phyloP scores from a whole-genome alignment of 1,140 invertebrate genomes.

The Coenobita brevimanus region DNA sequence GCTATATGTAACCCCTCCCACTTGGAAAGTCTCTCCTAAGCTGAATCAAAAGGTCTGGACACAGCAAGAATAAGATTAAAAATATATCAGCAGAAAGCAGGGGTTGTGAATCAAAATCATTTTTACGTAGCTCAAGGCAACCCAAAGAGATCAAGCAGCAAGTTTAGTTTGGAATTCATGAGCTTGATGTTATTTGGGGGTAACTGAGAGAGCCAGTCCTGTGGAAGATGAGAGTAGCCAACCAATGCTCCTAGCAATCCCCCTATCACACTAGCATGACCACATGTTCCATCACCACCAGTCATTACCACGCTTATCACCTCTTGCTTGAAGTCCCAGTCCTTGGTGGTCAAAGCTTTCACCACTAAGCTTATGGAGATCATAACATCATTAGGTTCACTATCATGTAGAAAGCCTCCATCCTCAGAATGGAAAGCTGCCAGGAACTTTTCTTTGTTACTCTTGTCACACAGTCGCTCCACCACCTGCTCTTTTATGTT shows the following conservation, averaged over 20 bases:
- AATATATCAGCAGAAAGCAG: no score
- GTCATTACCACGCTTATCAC: constrained; percentile 42
- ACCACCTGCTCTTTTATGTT: constrained; percentile 19
- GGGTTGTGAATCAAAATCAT: no score
- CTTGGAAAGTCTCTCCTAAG: no score
- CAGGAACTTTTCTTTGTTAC: constrained; percentile 28
- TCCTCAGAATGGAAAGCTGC: constrained; percentile 5
- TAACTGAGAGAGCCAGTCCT: constrained; percentile 60
- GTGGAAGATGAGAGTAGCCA: constrained; percentile 62
- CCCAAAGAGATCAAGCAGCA: constrained; percentile 66
- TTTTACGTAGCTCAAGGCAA: constrained; percentile 58
- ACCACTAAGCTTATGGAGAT: constrained; percentile 41
- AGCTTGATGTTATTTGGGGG: constrained; percentile 53
- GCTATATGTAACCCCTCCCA: no score
- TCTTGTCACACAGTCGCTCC: constrained; percentile 10
- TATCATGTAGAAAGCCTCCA: not conserved
- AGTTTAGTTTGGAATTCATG: constrained; percentile 55
- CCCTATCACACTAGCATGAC: constrained; percentile 58
- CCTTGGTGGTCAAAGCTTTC: not conserved
- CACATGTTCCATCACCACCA: constrained; percentile 60
- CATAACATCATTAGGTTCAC: constrained; percentile 32
- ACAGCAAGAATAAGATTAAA: no score
- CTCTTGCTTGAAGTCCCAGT: constrained; percentile 38
- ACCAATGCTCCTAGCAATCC: constrained; percentile 53
- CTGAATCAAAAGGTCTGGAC: no score